Percentiles rank a stretch among this genome's conserved stretches.
phyloP scores from a whole-genome alignment of 2,113 vertebrate genomes.

The Pachycephala philippinensis region DNA sequence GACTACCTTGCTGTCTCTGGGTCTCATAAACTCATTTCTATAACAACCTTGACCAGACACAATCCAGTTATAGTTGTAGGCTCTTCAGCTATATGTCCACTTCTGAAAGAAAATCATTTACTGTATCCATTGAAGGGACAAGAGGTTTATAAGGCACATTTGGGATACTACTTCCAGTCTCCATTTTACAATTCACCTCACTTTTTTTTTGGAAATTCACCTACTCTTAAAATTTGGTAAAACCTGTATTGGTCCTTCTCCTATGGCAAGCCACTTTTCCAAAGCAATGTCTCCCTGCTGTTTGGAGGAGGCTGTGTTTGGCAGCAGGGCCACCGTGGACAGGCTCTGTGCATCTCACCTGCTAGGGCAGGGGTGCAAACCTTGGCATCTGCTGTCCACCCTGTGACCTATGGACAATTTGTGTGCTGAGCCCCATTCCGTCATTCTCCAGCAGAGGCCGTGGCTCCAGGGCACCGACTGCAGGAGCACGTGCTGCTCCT shows the following conservation, averaged over 20 bases:
- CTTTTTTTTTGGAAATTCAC: background rate
- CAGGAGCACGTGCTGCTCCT: background rate
- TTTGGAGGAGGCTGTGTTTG: background rate
- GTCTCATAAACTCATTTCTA: background rate
- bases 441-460: background rate
- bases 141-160: background rate
- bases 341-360: accelerated
- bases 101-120: background rate
- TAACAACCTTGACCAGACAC: background rate
- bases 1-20: background rate
- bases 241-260: background rate
- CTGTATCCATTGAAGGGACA: background rate
- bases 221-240: background rate
- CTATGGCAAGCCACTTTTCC: accelerated
- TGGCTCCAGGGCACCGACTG: background rate
- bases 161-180: background rate
- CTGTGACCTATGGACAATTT: background rate
- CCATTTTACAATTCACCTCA: background rate
- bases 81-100: accelerated
- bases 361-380: background rate
- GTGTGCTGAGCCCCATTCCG: background rate
- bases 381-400: background rate
- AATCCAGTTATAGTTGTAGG: background rate
- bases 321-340: accelerated
- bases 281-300: background rate